Conservation (phyloP, 1,140 invertebrate genomes). For the Calliopsis andreniformis region DNA sequence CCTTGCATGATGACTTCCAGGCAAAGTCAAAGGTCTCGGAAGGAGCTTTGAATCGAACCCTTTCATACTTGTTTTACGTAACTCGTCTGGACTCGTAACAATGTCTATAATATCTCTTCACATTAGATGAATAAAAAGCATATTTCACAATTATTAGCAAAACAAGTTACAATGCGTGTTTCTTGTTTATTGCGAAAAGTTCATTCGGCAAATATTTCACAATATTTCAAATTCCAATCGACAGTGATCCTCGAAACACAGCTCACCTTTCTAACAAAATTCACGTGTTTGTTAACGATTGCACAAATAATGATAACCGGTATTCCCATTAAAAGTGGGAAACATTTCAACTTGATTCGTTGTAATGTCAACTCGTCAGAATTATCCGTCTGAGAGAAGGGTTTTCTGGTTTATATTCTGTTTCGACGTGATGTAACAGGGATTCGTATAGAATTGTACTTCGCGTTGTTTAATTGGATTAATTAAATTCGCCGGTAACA, state of each 20-base stretch:
- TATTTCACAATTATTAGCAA: no score
- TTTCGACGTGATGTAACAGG: conserved; percentile 34
- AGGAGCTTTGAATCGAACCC: no score
- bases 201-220: neutral
- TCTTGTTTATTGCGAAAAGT: neutral
- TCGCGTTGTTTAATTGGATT: conserved; percentile 44
- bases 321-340: conserved; percentile 50
- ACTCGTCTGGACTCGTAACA: no score
- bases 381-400: neutral
- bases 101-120: no score
- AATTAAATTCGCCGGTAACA: conserved; percentile 47
- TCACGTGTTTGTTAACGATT: conserved; percentile 60
- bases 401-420: conserved; percentile 4
- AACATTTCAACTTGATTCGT: conserved; percentile 39
- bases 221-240: neutral
- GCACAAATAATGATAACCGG: conserved; percentile 57
- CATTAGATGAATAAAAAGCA: no score
- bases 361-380: conserved; percentile 12
- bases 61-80: no score
- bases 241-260: conserved; percentile 41
- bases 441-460: conserved; percentile 32
- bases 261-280: conserved; percentile 36
- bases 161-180: no score
- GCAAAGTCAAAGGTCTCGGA: no score
- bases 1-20: no score